Evolutionary conservation across 2,113 vertebrate genomes (phyloP).

Genomic region (Scalopus aquaticus): DNA sequence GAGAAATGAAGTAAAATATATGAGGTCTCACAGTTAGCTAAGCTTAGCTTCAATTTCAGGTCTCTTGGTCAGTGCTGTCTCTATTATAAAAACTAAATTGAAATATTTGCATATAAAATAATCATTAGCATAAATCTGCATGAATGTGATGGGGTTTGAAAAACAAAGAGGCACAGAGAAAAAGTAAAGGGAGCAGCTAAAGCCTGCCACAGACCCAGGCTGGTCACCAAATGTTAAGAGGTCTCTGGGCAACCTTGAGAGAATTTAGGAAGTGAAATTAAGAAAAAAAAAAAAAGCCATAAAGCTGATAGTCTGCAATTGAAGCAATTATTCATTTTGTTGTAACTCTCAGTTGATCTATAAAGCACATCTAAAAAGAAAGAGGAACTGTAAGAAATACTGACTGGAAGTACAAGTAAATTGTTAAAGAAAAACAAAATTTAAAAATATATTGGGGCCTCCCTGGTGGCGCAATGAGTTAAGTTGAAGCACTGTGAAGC

Average conservation of each 20-base stretch:
- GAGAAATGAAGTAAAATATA: neutral
- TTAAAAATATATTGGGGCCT: neutral
- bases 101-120: constrained; percentile 34
- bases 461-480: no score
- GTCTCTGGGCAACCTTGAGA: neutral
- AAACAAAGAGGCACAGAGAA: constrained; percentile 43
- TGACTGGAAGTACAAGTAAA: neutral
- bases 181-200: neutral
- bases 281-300: neutral
- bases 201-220: neutral
- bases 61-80: neutral
- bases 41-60: constrained; percentile 29
- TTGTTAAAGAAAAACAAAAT: neutral
- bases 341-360: neutral
- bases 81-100: constrained; percentile 37
- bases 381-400: neutral
- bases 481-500: no score
- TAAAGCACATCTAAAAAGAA: neutral
- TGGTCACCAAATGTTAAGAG: neutral
- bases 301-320: neutral
- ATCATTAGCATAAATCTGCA: constrained; percentile 56
- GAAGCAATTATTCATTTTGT: neutral
- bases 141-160: neutral
- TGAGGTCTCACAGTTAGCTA: neutral
- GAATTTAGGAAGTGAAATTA: constrained; percentile 23